Conservation (phyloP, 1,140 invertebrate species). For the Notospermus geniculatus region DNA sequence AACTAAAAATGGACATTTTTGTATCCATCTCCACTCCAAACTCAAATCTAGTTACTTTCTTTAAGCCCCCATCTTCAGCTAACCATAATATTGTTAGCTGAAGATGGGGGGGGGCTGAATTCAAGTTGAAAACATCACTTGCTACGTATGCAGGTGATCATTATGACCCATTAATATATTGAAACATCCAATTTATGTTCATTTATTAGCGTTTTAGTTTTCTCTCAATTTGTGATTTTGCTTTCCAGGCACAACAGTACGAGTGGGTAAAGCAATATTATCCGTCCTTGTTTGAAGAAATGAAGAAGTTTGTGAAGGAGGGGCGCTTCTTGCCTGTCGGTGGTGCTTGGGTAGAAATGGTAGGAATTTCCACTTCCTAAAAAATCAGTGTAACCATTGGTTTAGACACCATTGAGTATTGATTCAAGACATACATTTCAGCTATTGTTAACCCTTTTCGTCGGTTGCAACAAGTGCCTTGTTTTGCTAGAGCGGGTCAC, state of each 20-base stretch:
- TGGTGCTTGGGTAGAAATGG: conserved; percentile 63
- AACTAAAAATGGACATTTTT: no score
- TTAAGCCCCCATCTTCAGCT: no score
- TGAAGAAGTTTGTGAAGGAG: conserved; percentile 50
- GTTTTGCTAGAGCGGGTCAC: not conserved
- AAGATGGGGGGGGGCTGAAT: no score
- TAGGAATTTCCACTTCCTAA: conserved; percentile 21
- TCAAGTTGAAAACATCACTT: no score
- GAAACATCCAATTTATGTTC: no score
- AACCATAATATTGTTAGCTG: no score
- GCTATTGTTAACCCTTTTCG: not conserved
- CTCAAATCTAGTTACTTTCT: no score
- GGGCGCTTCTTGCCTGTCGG: conserved; percentile 61
- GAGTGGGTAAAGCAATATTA: conserved; percentile 61
- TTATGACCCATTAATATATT: no score
- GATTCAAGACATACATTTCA: not conserved
- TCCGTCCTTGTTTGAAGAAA: conserved; percentile 55
- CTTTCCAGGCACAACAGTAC: conserved; percentile 60
- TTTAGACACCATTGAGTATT: not conserved
- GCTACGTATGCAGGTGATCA: no score
- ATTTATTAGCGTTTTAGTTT: no score
- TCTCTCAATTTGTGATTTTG: conserved; percentile 4
- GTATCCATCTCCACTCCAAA: no score
- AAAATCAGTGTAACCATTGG: no score
- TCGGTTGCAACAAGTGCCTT: not conserved